Evolutionary conservation across 2,113 vertebrate genomes (phyloP).

Genomic region (Sorex araneus): DNA sequence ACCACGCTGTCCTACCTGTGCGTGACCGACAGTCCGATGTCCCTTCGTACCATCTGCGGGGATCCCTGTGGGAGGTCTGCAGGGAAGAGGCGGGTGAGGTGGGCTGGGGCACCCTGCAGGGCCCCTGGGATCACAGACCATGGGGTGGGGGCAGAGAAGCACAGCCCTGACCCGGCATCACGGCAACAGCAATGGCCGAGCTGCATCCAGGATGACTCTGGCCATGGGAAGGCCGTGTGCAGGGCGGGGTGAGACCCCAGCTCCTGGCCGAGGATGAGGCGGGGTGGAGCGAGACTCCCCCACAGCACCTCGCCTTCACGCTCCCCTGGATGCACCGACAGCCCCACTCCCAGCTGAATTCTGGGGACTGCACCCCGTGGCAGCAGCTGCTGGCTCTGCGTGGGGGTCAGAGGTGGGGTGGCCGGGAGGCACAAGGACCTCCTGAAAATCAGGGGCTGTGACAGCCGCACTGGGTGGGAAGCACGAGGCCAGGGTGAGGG

Average conservation of each 20-base stretch:
- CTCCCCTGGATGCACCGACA: neutral
- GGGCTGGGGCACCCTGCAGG: neutral
- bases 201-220: fast-evolving
- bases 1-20: slow-evolving; percentile 91
- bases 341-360: neutral
- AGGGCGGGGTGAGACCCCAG: too few species aligned
- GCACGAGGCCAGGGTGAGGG: neutral
- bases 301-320: neutral
- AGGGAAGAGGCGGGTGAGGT: slow-evolving; percentile 69
- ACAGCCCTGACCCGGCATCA: neutral
- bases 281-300: neutral
- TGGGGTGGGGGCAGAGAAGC: neutral
- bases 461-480: neutral
- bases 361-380: neutral
- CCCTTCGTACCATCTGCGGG: slow-evolving; percentile 93
- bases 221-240: too few species aligned
- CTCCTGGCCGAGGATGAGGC: too few species aligned
- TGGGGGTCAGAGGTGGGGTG: too few species aligned
- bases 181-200: neutral
- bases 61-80: slow-evolving; percentile 91
- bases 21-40: slow-evolving; percentile 95
- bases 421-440: too few species aligned
- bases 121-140: neutral
- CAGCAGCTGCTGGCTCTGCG: too few species aligned
- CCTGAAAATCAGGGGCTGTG: too few species aligned